Base-by-base conservation (phyloP, 2,888 invertebrate genomes). In the Asteroscopus sphinx region DNA sequence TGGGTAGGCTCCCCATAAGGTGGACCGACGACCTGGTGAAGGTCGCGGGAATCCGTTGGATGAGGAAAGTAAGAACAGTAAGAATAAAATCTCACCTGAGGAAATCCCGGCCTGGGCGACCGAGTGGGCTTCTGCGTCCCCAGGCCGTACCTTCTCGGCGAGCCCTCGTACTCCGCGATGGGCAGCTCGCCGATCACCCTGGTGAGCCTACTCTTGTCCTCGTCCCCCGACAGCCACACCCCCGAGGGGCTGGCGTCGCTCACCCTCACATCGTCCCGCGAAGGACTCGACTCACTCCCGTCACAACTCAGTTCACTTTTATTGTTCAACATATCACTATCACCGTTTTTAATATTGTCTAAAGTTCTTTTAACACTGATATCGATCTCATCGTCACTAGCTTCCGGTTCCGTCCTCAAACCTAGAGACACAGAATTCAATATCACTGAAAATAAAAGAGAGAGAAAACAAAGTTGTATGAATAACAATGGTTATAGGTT, bases 131-230 rank as follows among this genome's bases (percentile, higher is more conserved):
- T 96, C 68, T 96, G 97, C 44, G 96, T 95, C 21, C 96, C 95
- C 55, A 96, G 95, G 3, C 98, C 98, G 85, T 98, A 98, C 73
- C 98, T 95, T 73, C 98, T 94, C 12, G 98, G 98, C 36, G 98
- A 98, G 12, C 98, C 98, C 76, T 98, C 98, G 85, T 98, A 98
- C 83, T 98, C 98, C 15, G 98, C 98, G 76, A 98, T 98, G n/a
- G 98, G 98, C 78, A 98, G 93, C 88, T 96, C 97, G 41, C 97
- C 97, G 80, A 97, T 97, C 36, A 97, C 96, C 79, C 96, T 94
- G 58, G 96, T 95, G 33, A 96, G 95, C 70, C 92, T 80, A 70
- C 73, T 79, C 79, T 87, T 89, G 52, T 88, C 93, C 69, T 90
- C 94, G 33, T 89, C 94, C 8, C 88, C 89, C 12, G 87, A 89